Evolutionary conservation across 1,140 invertebrate genomes (phyloP).

Genomic region (Polyergus mexicanus): DNA sequence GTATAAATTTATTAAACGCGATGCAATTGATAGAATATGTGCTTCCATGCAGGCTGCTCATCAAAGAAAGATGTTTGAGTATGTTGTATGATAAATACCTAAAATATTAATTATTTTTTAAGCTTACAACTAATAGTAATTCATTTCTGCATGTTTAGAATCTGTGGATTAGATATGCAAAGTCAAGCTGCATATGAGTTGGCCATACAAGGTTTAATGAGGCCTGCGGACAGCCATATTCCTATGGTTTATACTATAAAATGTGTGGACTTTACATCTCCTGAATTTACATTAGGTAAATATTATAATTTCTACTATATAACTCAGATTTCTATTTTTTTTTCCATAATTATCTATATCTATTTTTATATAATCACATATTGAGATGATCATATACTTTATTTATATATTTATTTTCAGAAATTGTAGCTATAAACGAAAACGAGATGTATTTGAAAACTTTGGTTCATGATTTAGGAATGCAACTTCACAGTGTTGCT

Average conservation of each 20-base stretch:
- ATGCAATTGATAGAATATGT: slow-evolving; percentile 90
- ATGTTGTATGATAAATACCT: slow-evolving; percentile 80
- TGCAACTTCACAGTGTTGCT: slow-evolving; percentile 92
- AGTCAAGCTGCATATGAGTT: slow-evolving; percentile 96
- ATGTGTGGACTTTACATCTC: slow-evolving; percentile 92
- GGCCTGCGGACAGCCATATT: slow-evolving; percentile 90
- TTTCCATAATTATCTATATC: no score
- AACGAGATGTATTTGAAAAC: slow-evolving; percentile 91
- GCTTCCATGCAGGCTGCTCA: slow-evolving; percentile 93
- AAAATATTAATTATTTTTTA: neutral
- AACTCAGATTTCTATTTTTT: no score
- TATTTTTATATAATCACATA: neutral
- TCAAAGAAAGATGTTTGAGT: slow-evolving; percentile 94
- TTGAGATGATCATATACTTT: slow-evolving; percentile 21
- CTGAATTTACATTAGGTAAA: slow-evolving; percentile 95
- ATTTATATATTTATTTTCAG: slow-evolving; percentile 87
- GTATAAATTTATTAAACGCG: slow-evolving; percentile 90
- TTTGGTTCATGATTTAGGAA: slow-evolving; percentile 93
- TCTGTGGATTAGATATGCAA: slow-evolving; percentile 92
- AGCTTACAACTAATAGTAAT: slow-evolving; percentile 17
- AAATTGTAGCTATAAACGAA: slow-evolving; percentile 95
- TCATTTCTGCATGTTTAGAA: slow-evolving; percentile 83
- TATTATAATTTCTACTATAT: slow-evolving; percentile 23
- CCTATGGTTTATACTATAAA: slow-evolving; percentile 96
- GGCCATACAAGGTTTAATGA: slow-evolving; percentile 91